phyloP scores from a whole-genome alignment of 2,888 invertebrate species.

The Amaurobius ferox region DNA sequence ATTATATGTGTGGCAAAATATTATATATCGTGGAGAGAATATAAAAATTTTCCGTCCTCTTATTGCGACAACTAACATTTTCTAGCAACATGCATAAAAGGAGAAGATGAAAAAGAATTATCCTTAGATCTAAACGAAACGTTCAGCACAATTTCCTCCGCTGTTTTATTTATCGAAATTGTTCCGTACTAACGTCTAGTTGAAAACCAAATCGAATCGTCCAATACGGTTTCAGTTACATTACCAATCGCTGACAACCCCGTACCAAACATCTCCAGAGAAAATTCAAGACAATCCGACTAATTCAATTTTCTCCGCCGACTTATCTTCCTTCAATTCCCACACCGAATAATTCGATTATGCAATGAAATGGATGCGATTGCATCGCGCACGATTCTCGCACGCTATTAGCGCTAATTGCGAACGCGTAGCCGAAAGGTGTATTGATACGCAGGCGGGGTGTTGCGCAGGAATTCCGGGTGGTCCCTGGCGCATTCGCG shows the following conservation, averaged over 20 bases:
- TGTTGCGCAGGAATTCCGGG: constrained; percentile 52
- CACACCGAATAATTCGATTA: constrained; percentile 10
- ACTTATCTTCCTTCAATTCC: constrained; percentile 2
- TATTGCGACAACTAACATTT: too few relatives aligned
- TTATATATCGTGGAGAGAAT: too few relatives aligned
- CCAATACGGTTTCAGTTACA: constrained; percentile 15
- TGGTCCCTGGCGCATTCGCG: constrained; percentile 46
- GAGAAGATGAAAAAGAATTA: too few relatives aligned
- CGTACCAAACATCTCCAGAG: not conserved
- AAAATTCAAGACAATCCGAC: constrained; percentile 2
- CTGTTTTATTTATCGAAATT: too few relatives aligned
- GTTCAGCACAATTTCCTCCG: too few relatives aligned
- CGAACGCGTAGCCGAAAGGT: constrained; percentile 42
- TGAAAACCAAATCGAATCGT: constrained; percentile 56
- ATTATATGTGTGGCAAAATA: too few relatives aligned
- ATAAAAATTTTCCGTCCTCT: too few relatives aligned
- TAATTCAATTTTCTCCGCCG: constrained; percentile 8
- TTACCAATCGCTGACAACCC: constrained; percentile 39
- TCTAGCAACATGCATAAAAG: too few relatives aligned
- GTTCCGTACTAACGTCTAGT: too few relatives aligned
- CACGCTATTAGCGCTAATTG: constrained; percentile 61
- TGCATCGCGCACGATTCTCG: constrained; percentile 1
- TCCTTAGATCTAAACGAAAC: too few relatives aligned
- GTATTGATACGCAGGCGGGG: constrained; percentile 54
- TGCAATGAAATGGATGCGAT: not conserved